These are phyloP conservation scores for Drosophila anomalata DNA, from an alignment of 2,888 invertebrate genomes.

Conservation along the genomic window DNA sequence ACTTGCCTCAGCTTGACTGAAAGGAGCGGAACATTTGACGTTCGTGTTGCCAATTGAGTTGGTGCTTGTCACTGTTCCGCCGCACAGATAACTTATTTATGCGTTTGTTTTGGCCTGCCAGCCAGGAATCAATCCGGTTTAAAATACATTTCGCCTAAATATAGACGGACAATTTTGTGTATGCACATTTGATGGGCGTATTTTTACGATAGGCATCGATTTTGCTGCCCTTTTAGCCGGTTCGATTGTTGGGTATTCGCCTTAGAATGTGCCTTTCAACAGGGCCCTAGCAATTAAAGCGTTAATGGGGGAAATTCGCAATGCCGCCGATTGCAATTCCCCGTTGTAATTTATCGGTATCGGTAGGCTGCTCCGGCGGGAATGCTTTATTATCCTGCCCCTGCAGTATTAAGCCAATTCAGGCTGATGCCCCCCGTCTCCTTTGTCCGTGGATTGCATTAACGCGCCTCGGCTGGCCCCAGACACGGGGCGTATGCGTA, in stretches of 20 bases:
- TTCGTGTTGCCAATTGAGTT: slow-evolving; percentile 5
- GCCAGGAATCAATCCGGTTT: slow-evolving; percentile 31
- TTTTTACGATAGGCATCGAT: slow-evolving; percentile 4
- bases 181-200: slow-evolving; percentile 26
- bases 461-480: slow-evolving; percentile 2
- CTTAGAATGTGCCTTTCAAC: neutral
- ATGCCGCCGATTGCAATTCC: slow-evolving; percentile 24
- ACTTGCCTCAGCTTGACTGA: neutral
- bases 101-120: slow-evolving; percentile 14
- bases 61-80: slow-evolving; percentile 14
- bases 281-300: neutral
- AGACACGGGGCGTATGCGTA: slow-evolving; percentile 44
- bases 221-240: neutral
- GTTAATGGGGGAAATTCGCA: neutral
- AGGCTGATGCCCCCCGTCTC: slow-evolving; percentile 12
- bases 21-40: slow-evolving; percentile 2
- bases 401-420: slow-evolving; percentile 28
- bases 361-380: slow-evolving; percentile 16
- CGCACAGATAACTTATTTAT: slow-evolving; percentile 29
- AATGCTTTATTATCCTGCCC: slow-evolving; percentile 28
- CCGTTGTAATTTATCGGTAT: slow-evolving; percentile 22
- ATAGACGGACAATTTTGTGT: slow-evolving; percentile 18
- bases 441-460: slow-evolving; percentile 32
- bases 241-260: neutral
- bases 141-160: slow-evolving; percentile 18